A percentile compares a stretch with the other conserved stretches of the same genome.
Evolutionary conservation across 2,113 vertebrate genomes (phyloP).

Genomic region (Pseudorasbora parva): DNA sequence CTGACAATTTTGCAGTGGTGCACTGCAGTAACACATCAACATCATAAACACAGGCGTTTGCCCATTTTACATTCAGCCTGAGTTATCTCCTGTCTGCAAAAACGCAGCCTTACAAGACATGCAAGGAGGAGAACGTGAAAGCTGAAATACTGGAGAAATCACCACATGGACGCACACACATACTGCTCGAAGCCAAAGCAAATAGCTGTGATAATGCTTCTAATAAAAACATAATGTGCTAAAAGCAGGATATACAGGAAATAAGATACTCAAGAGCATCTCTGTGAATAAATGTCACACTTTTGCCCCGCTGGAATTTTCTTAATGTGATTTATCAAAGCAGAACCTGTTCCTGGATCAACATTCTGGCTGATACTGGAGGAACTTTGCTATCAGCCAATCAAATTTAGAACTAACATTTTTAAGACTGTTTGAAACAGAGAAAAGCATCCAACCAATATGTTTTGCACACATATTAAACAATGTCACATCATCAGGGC

Average conservation of each 20-base stretch:
- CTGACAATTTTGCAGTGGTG: conserved; percentile 48
- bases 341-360: neutral
- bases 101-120: neutral
- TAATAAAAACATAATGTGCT: neutral
- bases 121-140: conserved; percentile 53
- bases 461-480: no score
- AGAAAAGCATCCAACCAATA: neutral
- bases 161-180: conserved; percentile 28
- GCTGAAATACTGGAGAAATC: conserved; percentile 36
- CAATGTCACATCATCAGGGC: neutral
- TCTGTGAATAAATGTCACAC: conserved; percentile 20
- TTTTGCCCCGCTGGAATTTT: neutral
- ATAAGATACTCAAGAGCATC: conserved; percentile 26
- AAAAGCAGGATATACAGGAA: neutral
- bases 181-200: conserved; percentile 21
- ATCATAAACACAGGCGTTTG: conserved; percentile 50
- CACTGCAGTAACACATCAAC: conserved; percentile 23
- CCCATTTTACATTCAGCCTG: conserved; percentile 54
- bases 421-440: neutral
- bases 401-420: neutral
- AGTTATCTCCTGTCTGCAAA: conserved; percentile 8
- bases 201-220: conserved; percentile 15
- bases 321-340: neutral
- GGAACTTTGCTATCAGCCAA: neutral
- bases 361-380: neutral